Evolutionary conservation across 53 echinoderm and acorn worm species (phyloP).

Genomic region (Echinometra lucunter): DNA sequence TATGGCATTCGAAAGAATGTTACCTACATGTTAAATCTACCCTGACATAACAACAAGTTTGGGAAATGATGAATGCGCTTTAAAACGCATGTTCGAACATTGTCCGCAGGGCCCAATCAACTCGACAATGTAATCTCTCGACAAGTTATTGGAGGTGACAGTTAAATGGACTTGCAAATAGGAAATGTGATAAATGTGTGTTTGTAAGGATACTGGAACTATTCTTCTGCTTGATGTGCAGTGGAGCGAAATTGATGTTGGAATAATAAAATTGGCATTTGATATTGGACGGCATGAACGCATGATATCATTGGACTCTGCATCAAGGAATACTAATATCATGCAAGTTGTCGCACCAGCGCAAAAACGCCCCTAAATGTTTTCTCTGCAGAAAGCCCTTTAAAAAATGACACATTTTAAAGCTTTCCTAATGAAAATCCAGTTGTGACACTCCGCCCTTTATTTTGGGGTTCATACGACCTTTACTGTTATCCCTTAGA

Average conservation of each 20-base stretch:
- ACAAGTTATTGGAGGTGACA: conserved; percentile 34
- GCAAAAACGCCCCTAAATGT: too few species aligned
- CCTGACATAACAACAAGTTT: not conserved
- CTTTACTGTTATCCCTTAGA: too few species aligned
- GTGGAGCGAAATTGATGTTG: not conserved
- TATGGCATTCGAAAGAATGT: not conserved
- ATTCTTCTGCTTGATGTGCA: not conserved
- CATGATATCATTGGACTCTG: not conserved
- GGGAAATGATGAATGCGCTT: not conserved
- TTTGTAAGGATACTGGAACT: not conserved
- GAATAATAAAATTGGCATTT: not conserved
- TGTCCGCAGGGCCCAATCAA: not conserved
- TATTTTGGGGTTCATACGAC: too few species aligned
- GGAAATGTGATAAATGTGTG: not conserved
- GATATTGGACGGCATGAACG: not conserved
- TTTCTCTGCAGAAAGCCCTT: too few species aligned
- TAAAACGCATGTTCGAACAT: not conserved
- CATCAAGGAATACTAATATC: not conserved
- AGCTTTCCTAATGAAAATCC: too few species aligned
- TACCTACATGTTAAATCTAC: not conserved
- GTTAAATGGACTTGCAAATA: conserved; percentile 38
- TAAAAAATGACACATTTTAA: too few species aligned
- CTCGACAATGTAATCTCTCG: not conserved
- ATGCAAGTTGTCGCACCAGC: too few species aligned
- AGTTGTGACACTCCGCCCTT: too few species aligned